Evolutionary conservation across 2,113 vertebrate genomes (phyloP), one percentile per base, ranked within the genome.

Genomic region (Columba janthina): DNA sequence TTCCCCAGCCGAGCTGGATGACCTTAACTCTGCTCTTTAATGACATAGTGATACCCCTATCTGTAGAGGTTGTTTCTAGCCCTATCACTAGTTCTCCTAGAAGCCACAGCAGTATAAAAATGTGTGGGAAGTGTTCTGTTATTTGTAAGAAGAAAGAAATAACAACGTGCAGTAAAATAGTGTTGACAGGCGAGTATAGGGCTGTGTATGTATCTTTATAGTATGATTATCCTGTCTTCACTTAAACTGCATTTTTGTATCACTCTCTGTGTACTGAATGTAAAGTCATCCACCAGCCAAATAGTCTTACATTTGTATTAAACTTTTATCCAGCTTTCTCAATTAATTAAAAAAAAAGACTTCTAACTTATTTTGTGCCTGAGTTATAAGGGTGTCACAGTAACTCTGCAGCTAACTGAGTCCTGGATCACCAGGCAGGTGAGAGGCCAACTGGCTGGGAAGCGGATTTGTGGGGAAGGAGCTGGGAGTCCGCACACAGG

Each of bases 241-340:
- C n/a, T 87, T 77, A 13, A 73, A 14, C 31, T 81, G 36, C 10
- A 4, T 46, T 69, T 76, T 85, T 83, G 1, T 46, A 6, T 74
- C 5, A 3, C 24, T 70, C 5, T 54, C 6, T 2, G 0, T 6
- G 3, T 48, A 16, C 1, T 2, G 24, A 18, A 32, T 77, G 14
- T 48, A 38, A 28, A 48, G n/a, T 75, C 0, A 0, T 70, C 73
- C 51, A 61, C 0, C n/a, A 69, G 53, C 20, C 29, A 57, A 1
- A 34, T 64, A 69, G 19, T 51, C 48, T 88, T 64, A 5, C 0
- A 0, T 72, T 88, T 78, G 7, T 76, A 48, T 76, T 82, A 48
- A 20, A 6, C 18, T 64, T 77, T 78, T 64, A 73, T 72, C 22
- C 40, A 48, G 16, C 28, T 85, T 66, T 85, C 51, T 62, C 21